Conservation (phyloP, 2,797 vertebrate species). For the Pseudochaenichthys georgianus region DNA sequence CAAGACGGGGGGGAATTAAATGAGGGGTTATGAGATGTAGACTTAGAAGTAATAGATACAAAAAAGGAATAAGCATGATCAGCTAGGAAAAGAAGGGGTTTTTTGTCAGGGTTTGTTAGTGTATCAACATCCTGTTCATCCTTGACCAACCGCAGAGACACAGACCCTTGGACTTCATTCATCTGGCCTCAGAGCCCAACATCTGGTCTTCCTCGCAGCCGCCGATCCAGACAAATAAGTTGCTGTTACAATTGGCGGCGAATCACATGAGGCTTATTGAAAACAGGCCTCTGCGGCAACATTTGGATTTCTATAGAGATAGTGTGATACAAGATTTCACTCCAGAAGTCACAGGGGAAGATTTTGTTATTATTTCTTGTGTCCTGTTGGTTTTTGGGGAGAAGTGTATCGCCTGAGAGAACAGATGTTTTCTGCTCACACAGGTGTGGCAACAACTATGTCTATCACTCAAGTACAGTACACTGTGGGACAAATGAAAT, state of each 20-base stretch:
- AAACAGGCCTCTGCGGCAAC: slow-evolving; percentile 40
- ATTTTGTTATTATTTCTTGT: slow-evolving; percentile 19
- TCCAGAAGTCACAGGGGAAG: slow-evolving; percentile 9
- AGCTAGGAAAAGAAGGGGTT: not conserved
- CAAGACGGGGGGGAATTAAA: not conserved
- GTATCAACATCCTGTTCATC: slow-evolving; percentile 76
- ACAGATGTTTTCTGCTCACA: slow-evolving; percentile 27
- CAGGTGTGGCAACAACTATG: slow-evolving; percentile 6
- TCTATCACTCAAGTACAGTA: not conserved
- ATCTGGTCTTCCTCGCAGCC: slow-evolving; percentile 66
- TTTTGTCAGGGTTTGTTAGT: slow-evolving; percentile 56
- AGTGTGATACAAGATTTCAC: slow-evolving; percentile 18
- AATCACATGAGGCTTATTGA: slow-evolving; percentile 54
- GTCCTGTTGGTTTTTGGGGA: not conserved
- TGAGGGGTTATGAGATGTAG: not conserved
- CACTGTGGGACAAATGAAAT: slow-evolving; percentile 34
- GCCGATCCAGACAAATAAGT: slow-evolving; percentile 59
- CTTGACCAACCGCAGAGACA: slow-evolving; percentile 55
- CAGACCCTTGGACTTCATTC: slow-evolving; percentile 57
- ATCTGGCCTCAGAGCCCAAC: slow-evolving; percentile 52
- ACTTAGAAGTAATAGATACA: not conserved
- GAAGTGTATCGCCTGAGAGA: not conserved
- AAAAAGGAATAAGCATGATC: not conserved
- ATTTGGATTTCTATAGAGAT: slow-evolving; percentile 36
- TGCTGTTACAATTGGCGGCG: slow-evolving; percentile 61